phyloP scores from a whole-genome alignment of 2,888 invertebrate species.

The Melikaiella ostensackeni region DNA sequence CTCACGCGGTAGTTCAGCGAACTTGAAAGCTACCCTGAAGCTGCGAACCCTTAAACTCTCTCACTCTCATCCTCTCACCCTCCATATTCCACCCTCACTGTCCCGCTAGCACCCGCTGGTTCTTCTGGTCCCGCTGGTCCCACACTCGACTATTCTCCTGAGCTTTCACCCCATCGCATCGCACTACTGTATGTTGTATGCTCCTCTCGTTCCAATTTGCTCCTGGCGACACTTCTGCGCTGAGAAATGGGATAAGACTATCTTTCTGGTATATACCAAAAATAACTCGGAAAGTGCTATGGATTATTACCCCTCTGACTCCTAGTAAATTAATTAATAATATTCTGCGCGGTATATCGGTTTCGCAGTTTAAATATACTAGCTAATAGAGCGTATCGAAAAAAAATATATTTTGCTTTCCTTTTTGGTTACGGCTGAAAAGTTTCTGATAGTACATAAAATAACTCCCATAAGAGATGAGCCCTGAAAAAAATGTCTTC shows the following conservation, averaged over 20 bases:
- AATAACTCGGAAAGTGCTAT: too few relatives aligned
- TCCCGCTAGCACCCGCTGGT: not conserved
- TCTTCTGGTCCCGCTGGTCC: too few relatives aligned
- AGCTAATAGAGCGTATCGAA: too few relatives aligned
- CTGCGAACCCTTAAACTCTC: conserved; percentile 20
- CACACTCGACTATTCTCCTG: not conserved
- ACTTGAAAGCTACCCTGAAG: conserved; percentile 65
- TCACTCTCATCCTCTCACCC: not conserved
- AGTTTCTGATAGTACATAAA: too few relatives aligned
- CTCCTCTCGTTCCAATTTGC: not conserved
- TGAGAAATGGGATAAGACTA: not conserved
- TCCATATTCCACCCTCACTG: not conserved
- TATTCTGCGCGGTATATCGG: too few relatives aligned
- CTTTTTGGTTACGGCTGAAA: too few relatives aligned
- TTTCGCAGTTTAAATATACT: too few relatives aligned
- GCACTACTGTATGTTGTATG: not conserved
- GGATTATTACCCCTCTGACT: too few relatives aligned
- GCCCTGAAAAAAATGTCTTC: too few relatives aligned
- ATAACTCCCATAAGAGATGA: too few relatives aligned
- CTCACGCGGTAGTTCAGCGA: conserved; percentile 66
- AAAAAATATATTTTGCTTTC: too few relatives aligned
- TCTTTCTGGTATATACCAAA: not conserved
- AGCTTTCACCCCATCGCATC: conserved; percentile 6
- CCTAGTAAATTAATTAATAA: too few relatives aligned
- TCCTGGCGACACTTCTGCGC: conserved; percentile 2